Conservation (phyloP, 2,113 vertebrate species). For the Sinocyclocheilus rhinocerous region DNA sequence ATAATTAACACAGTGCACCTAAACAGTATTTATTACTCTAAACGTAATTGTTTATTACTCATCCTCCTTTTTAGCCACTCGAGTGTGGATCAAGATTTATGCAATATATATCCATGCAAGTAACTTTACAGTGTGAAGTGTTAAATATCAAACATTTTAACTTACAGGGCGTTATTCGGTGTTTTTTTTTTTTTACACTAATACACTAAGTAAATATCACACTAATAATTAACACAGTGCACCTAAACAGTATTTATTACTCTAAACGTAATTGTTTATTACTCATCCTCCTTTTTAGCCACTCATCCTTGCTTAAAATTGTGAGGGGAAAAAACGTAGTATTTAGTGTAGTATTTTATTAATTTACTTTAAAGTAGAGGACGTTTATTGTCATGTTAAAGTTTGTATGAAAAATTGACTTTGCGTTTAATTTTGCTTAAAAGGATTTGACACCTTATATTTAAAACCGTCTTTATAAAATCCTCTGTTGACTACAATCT, state of each 20-base stretch:
- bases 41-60: background rate
- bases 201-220: background rate
- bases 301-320: background rate
- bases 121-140: background rate
- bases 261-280: background rate
- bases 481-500: background rate
- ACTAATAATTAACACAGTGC: background rate
- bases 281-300: background rate
- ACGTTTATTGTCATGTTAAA: background rate
- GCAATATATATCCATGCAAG: too few species aligned
- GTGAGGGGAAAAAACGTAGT: background rate
- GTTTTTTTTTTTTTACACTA: background rate
- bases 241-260: background rate
- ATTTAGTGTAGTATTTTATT: background rate
- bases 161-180: background rate
- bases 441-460: background rate
- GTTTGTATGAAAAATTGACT: background rate
- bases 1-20: background rate
- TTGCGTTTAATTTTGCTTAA: background rate
- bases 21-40: background rate
- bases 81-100: too few species aligned
- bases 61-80: too few species aligned
- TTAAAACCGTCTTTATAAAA: background rate
- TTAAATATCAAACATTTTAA: background rate
- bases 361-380: background rate